Conservation (phyloP, 1,140 invertebrate species). For the Pristionchus pacificus region DNA sequence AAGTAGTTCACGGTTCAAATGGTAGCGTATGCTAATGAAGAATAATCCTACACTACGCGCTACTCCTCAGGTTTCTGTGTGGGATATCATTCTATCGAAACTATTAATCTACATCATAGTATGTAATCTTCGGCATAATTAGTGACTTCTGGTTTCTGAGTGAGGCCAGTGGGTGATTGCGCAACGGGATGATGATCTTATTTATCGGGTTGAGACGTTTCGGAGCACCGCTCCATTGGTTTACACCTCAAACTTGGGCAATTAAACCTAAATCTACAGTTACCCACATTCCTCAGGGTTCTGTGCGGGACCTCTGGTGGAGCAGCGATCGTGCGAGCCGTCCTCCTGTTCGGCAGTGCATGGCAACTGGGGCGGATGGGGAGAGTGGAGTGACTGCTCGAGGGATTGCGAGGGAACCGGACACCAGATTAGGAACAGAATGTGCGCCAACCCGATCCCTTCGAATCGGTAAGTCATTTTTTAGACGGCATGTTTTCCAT, state of each 20-base stretch:
- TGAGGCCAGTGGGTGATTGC: conserved; percentile 47
- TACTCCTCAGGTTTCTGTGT: conserved; percentile 9
- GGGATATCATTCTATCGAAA: conserved; percentile 7
- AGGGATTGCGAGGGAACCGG: conserved; percentile 72
- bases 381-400: conserved; percentile 72
- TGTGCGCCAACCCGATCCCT: conserved; percentile 61
- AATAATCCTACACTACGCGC: too few relatives aligned
- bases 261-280: conserved; percentile 46
- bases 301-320: conserved; percentile 48
- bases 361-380: conserved; percentile 71
- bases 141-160: conserved; percentile 49
- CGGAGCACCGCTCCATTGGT: too few relatives aligned
- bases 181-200: conserved; percentile 47
- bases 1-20: too few relatives aligned
- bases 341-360: conserved; percentile 46
- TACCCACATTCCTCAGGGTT: conserved; percentile 48
- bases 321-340: conserved; percentile 48
- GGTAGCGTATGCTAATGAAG: too few relatives aligned
- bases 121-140: conserved; percentile 32
- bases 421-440: conserved; percentile 68
- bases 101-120: neutral
- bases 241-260: too few relatives aligned
- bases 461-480: conserved; percentile 40
- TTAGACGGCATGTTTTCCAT: too few relatives aligned
- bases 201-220: too few relatives aligned